Conservation (phyloP, 2,113 vertebrate species). For the Zosterops japonicus region DNA sequence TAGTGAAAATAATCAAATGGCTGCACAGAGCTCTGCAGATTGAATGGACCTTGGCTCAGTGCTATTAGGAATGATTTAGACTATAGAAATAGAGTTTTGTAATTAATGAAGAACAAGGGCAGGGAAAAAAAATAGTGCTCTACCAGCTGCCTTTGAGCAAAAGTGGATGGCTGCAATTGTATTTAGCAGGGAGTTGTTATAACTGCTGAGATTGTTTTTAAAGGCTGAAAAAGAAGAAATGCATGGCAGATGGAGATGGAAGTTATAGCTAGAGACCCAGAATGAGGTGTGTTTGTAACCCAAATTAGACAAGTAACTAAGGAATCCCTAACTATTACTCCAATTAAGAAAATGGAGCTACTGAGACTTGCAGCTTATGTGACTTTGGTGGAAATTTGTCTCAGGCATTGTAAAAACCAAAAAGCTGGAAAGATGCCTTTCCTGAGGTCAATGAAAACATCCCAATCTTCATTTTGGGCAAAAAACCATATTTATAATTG, state of each 20-base stretch:
- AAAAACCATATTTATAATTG: background rate
- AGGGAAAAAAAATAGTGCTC: background rate
- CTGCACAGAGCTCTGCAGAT: conserved; percentile 21
- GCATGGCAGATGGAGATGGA: background rate
- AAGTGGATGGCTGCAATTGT: background rate
- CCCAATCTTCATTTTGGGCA: background rate
- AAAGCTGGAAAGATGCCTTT: background rate
- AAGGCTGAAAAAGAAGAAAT: background rate
- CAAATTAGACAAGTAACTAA: background rate
- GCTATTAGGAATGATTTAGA: conserved; percentile 48
- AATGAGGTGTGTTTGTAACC: background rate
- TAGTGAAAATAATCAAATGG: conserved; percentile 58
- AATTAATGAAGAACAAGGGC: conserved; percentile 41
- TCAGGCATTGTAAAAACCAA: background rate
- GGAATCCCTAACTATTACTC: background rate
- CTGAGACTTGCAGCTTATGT: background rate
- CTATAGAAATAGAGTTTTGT: conserved; percentile 25
- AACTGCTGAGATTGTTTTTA: background rate
- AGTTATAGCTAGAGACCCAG: background rate
- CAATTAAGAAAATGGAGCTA: background rate
- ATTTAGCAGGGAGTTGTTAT: background rate
- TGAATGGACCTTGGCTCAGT: conserved; percentile 42
- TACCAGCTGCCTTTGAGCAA: background rate
- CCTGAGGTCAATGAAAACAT: background rate
- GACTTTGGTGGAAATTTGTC: background rate